Evolutionary conservation across 2,888 invertebrate genomes (phyloP).

Genomic region (Melanotus villosus): DNA sequence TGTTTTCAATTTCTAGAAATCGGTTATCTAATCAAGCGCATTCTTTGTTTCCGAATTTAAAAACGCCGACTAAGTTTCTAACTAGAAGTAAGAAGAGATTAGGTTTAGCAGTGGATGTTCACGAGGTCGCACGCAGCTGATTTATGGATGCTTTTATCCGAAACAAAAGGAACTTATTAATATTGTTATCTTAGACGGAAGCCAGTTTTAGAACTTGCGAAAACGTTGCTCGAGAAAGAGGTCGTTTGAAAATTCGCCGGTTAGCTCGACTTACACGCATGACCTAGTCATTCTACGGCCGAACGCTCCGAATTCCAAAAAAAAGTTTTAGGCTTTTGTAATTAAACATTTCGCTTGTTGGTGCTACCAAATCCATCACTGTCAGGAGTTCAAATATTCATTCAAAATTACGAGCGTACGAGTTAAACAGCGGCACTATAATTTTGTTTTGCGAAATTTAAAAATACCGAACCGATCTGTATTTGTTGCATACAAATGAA

Average conservation of each 20-base stretch:
- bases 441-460: constrained; percentile 16
- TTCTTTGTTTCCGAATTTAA: too few relatives aligned
- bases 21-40: neutral
- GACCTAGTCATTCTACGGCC: constrained; percentile 21
- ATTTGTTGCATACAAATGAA: neutral
- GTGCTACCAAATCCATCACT: constrained; percentile 39
- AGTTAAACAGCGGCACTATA: constrained; percentile 13
- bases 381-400: constrained; percentile 40
- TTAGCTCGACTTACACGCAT: constrained; percentile 1
- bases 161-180: neutral
- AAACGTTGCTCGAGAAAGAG: too few relatives aligned
- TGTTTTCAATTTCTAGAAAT: neutral
- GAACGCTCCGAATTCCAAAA: constrained; percentile 35
- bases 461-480: constrained; percentile 2
- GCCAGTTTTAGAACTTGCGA: neutral
- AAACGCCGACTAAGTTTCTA: too few relatives aligned
- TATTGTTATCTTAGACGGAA: constrained; percentile 3
- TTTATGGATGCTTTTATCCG: too few relatives aligned
- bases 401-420: constrained; percentile 24
- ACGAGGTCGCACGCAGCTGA: too few relatives aligned
- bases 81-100: too few relatives aligned
- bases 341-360: constrained; percentile 37
- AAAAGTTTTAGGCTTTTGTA: constrained; percentile 40
- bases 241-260: neutral
- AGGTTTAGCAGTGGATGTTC: too few relatives aligned